Base-by-base conservation (phyloP, 2,797 vertebrate species). In the Poecilia picta region DNA sequence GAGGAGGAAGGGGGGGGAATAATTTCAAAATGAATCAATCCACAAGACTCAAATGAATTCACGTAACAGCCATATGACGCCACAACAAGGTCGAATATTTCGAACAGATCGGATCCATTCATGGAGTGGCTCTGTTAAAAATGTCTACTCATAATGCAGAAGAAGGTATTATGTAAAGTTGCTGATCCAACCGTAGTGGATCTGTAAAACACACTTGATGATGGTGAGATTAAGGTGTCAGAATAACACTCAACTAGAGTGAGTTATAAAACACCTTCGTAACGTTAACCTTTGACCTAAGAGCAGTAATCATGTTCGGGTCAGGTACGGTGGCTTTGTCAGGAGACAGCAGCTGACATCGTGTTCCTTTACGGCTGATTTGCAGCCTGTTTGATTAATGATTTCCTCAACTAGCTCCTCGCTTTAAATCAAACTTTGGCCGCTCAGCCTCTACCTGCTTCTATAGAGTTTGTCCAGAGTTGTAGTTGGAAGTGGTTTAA, bases 31-130 rank as follows among this genome's bases (percentile, higher is more conserved):
- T 75, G 25, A 59, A 74, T 82, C 36, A 46, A 85, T 86, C 86
- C 55, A 82, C 49, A 46, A 70, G 55, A 81, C 75, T 45, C 76
- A 80, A 71, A 86, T 83, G 28, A 72, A 79, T 80, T 83, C 31
- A 70, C 79, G 77, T 47, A 74, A 74, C n/a, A 84, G 78, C n/a
- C 77, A 73, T 23, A 51, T 73, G 79, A 78, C 23, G 23, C 46
- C 45, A 16, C 75, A 45, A 8, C 5, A 36, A 13, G 43, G 7
- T 31, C 28, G 68, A 73, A 74, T 73, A 77, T 41, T 33, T 72
- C 39, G 5, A 57, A 72, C 20, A 62, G 10, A 36, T 76, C 18
- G 53, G 31, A 41, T 3, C 15, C 25, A 78, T 51, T 71, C 23
- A 18, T 66, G 55, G 51, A 51, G 23, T 70, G 25, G 12, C 23